These are phyloP conservation scores for Ctenosaura bakeri DNA, from an alignment of 2,797 vertebrate genomes.

Conservation along the genomic window DNA sequence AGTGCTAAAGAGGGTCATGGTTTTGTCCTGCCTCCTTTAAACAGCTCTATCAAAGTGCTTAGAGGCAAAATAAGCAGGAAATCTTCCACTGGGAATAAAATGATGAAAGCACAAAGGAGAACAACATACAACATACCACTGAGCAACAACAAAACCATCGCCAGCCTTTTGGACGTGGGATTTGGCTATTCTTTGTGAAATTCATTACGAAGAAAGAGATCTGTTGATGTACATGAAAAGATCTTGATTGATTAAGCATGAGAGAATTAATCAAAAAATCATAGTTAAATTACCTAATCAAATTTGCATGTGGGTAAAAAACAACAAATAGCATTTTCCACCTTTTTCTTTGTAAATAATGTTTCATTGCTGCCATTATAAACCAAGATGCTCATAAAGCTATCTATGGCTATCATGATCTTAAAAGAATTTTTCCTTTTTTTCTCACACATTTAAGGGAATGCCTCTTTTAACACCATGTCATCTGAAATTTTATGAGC, in stretches of 20 bases:
- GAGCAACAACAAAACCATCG: constrained; percentile 19
- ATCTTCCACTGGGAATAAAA: background rate
- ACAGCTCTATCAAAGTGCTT: constrained; percentile 31
- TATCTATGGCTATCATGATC: too few relatives aligned
- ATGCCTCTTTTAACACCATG: background rate
- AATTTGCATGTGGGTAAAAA: constrained; percentile 3
- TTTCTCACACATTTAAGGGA: background rate
- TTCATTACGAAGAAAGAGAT: background rate
- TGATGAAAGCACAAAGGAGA: background rate
- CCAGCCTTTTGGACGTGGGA: background rate
- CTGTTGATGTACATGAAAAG: background rate
- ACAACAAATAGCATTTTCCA: background rate
- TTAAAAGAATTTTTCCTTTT: background rate
- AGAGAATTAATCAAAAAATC: background rate
- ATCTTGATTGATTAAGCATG: background rate
- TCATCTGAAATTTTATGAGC: background rate
- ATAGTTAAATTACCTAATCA: background rate
- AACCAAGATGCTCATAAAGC: too few relatives aligned
- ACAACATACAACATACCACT: background rate
- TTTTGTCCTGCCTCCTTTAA: constrained; percentile 40
- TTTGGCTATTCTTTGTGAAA: constrained; percentile 6
- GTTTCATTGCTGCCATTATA: too few relatives aligned
- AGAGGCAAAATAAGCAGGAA: constrained; percentile 23
- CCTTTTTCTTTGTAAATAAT: background rate
- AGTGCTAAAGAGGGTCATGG: constrained; percentile 19